Conservation (phyloP, 30 jellyfish, hydroid and myxozoan species). For the Morbakka virulenta region DNA sequence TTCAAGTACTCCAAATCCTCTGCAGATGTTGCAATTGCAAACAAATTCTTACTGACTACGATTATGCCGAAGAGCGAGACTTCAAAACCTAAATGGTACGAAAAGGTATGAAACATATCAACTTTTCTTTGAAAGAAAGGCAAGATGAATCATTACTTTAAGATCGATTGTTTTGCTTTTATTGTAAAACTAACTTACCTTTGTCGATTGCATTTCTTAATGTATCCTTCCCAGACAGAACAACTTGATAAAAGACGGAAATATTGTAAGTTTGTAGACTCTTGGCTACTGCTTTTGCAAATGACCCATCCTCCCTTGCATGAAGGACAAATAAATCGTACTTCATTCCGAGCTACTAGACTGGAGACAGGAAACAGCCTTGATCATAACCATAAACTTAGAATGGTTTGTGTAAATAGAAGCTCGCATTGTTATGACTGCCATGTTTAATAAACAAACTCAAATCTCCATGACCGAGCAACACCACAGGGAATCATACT, state of each 20-base stretch:
- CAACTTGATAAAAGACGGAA: conserved; percentile 36
- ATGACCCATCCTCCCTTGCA: conserved; percentile 55
- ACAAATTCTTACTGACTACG: conserved; percentile 37
- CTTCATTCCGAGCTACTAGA: too few relatives aligned
- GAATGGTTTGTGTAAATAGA: too few relatives aligned
- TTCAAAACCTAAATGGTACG: conserved; percentile 22
- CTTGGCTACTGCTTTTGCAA: conserved; percentile 36
- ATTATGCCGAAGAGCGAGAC: conserved; percentile 40
- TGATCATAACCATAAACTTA: too few relatives aligned
- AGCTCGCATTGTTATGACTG: too few relatives aligned
- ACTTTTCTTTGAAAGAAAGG: too few relatives aligned
- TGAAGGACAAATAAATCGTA: conserved; percentile 41
- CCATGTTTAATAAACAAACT: too few relatives aligned
- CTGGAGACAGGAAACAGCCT: too few relatives aligned
- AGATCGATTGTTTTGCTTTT: too few relatives aligned
- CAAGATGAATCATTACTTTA: too few relatives aligned
- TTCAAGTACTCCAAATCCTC: conserved; percentile 41
- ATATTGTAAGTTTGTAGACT: conserved; percentile 14
- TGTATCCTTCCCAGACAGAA: conserved; percentile 27
- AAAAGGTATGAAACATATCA: not conserved
- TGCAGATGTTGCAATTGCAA: not conserved
- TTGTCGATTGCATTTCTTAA: not conserved
- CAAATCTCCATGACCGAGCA: too few relatives aligned
- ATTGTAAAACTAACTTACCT: too few relatives aligned
- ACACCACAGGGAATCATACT: too few relatives aligned